Evolutionary conservation across 2,113 vertebrate genomes (phyloP).

Genomic region (Epinephelus fuscoguttatus): DNA sequence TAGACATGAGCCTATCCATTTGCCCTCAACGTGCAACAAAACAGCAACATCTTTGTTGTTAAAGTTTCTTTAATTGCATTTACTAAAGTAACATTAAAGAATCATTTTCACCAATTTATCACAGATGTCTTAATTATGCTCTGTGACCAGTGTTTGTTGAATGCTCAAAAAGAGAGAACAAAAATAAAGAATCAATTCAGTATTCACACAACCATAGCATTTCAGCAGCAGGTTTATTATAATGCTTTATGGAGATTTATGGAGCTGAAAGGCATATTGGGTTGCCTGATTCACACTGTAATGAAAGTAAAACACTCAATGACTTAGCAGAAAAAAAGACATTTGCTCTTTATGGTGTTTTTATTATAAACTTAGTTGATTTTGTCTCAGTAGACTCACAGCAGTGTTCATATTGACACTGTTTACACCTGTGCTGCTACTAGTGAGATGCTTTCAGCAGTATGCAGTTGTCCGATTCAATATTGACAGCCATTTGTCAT

Average conservation of each 20-base stretch:
- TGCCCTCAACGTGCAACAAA: not conserved
- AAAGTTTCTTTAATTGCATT: not conserved
- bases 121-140: not conserved
- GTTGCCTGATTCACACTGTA: not conserved
- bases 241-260: not conserved
- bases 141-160: not conserved
- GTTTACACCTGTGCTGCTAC: constrained; percentile 25
- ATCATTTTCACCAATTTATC: not conserved
- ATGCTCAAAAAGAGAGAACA: not conserved
- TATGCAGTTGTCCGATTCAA: constrained; percentile 66
- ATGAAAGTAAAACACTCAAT: not conserved
- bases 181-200: not conserved
- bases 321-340: not conserved
- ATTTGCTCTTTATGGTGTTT: not conserved
- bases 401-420: not conserved
- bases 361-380: not conserved
- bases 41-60: not conserved
- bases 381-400: not conserved
- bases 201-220: not conserved
- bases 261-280: not conserved
- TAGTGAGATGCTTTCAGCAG: constrained; percentile 22
- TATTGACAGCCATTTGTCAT: constrained; percentile 69
- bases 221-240: not conserved
- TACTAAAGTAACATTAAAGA: too few relatives aligned
- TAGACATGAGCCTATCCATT: not conserved